Conservation (phyloP, 2,888 invertebrate genomes). For the Teleiodes luculella region DNA sequence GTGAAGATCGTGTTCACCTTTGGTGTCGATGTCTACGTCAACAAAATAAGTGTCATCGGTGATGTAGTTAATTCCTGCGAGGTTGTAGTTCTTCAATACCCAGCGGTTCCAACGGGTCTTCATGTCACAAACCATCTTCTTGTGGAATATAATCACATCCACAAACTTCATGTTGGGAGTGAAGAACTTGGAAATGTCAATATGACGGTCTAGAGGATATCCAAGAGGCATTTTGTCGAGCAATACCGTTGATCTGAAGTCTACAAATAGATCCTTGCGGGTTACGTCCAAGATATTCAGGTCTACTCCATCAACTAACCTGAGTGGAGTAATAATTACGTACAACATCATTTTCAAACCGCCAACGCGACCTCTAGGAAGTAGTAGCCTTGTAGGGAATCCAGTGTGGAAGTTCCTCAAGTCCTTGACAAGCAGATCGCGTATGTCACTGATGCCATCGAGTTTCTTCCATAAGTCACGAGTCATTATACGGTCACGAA, state of each 20-base stretch:
- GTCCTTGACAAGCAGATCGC: slow-evolving; percentile 52
- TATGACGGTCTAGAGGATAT: slow-evolving; percentile 85
- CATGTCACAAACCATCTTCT: slow-evolving; percentile 68
- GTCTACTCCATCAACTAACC: slow-evolving; percentile 60
- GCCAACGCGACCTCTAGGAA: slow-evolving; percentile 83
- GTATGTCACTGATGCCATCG: slow-evolving; percentile 69
- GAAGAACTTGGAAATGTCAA: slow-evolving; percentile 78
- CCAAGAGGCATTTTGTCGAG: slow-evolving; percentile 83
- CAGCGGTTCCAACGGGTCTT: slow-evolving; percentile 60
- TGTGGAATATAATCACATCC: slow-evolving; percentile 82
- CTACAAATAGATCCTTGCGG: slow-evolving; percentile 60
- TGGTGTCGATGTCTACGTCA: slow-evolving; percentile 43
- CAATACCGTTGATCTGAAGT: slow-evolving; percentile 59
- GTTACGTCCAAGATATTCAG: slow-evolving; percentile 57
- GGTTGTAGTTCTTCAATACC: slow-evolving; percentile 56
- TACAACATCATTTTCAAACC: slow-evolving; percentile 83
- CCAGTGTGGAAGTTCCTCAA: slow-evolving; percentile 77
- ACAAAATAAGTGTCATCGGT: slow-evolving; percentile 44
- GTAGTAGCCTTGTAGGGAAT: slow-evolving; percentile 83
- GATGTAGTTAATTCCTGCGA: slow-evolving; percentile 46
- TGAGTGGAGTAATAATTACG: slow-evolving; percentile 79
- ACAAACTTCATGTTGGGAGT: slow-evolving; percentile 84
- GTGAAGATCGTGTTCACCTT: slow-evolving; percentile 27
- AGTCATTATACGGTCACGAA: slow-evolving; percentile 82
- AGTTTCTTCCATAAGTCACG: slow-evolving; percentile 81